Conservation (phyloP, 2,888 invertebrate species). For the Dione juno region DNA sequence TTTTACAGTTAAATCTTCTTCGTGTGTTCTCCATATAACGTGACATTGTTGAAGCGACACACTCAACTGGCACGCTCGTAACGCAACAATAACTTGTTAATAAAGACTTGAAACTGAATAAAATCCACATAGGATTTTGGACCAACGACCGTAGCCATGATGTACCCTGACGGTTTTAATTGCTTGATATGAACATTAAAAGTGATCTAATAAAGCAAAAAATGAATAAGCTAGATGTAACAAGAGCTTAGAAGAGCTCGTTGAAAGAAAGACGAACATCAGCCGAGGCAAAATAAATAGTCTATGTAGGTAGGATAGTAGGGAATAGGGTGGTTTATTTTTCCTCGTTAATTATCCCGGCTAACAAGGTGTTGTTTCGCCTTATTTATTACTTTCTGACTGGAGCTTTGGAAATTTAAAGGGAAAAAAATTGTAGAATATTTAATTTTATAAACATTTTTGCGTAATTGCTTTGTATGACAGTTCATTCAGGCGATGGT, state of each 20-base stretch:
- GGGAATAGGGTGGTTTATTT: slow-evolving; percentile 65
- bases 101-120: no score
- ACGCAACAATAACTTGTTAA: no score
- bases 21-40: no score
- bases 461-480: no score
- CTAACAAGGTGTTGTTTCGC: slow-evolving; percentile 82
- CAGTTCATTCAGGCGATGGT: no score
- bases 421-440: slow-evolving; percentile 17
- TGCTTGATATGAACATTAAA: no score
- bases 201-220: neutral
- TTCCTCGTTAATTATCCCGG: slow-evolving; percentile 80
- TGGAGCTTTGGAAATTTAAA: slow-evolving; percentile 50
- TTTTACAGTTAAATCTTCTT: no score
- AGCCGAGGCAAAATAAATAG: slow-evolving; percentile 21
- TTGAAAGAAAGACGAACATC: slow-evolving; percentile 17
- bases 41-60: no score
- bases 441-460: neutral
- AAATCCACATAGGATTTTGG: no score
- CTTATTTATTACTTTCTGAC: slow-evolving; percentile 77
- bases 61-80: no score
- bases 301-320: slow-evolving; percentile 38
- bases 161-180: no score
- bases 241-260: slow-evolving; percentile 3
- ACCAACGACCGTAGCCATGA: no score
- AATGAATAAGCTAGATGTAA: neutral